Conservation (phyloP, 2,888 invertebrate genomes). For the Dioctria linearis region DNA sequence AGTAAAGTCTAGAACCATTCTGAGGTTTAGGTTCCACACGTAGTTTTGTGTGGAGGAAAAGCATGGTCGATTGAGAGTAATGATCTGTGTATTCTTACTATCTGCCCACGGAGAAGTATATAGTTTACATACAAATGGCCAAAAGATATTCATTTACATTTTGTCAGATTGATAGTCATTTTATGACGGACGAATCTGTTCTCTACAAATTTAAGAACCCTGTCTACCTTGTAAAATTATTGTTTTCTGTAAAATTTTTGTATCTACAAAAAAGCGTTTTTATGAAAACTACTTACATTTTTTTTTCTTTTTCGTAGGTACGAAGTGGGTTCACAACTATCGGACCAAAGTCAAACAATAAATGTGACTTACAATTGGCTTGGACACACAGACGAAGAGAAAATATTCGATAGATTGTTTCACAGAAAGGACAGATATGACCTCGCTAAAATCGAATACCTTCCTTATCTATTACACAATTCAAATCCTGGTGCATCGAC, state of each 20-base stretch:
- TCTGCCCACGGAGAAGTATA: no score
- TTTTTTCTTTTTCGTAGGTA: slow-evolving; percentile 72
- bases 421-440: slow-evolving; percentile 95
- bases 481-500: slow-evolving; percentile 91
- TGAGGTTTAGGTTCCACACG: no score
- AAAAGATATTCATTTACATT: no score
- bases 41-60: neutral
- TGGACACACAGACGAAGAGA: slow-evolving; percentile 82
- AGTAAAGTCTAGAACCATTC: no score
- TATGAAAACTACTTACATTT: neutral
- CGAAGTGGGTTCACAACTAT: slow-evolving; percentile 95
- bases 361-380: slow-evolving; percentile 97
- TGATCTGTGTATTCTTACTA: no score
- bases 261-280: no score
- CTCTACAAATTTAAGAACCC: no score
- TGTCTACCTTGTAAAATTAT: no score
- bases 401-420: slow-evolving; percentile 82
- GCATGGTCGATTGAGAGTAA: neutral
- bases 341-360: slow-evolving; percentile 94
- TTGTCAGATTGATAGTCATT: no score
- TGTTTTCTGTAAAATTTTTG: no score
- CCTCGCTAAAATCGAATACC: slow-evolving; percentile 90
- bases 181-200: no score
- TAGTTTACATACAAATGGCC: no score
- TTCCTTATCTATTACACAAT: slow-evolving; percentile 91